Percentiles rank a stretch among this genome's conserved stretches.
Evolutionary conservation across 2,113 vertebrate genomes (phyloP).

Genomic region (Dermatemys mawii): DNA sequence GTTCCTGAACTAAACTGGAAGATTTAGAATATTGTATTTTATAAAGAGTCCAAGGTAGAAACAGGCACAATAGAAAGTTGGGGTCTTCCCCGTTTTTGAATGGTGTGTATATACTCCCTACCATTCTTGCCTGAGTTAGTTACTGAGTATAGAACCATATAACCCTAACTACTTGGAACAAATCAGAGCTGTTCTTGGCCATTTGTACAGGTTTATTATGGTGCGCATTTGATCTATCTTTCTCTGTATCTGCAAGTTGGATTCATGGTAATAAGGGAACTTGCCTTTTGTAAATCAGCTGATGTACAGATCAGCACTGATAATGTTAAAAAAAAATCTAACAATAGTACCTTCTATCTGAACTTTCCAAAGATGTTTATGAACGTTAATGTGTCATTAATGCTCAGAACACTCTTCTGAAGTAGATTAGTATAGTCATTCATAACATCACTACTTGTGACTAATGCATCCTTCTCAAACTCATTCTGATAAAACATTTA

Average conservation of each 20-base stretch:
- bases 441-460: not conserved
- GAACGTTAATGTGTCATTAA: not conserved
- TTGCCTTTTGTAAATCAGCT: not conserved
- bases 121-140: not conserved
- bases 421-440: fast-evolving
- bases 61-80: fast-evolving
- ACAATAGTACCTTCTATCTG: too few species aligned
- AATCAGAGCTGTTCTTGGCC: not conserved
- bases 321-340: too few species aligned
- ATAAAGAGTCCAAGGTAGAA: not conserved
- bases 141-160: not conserved
- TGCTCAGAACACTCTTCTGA: not conserved
- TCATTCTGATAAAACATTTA: not conserved
- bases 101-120: not conserved
- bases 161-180: not conserved
- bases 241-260: not conserved
- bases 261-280: not conserved
- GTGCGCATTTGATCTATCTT: not conserved
- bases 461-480: not conserved
- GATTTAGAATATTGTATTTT: not conserved
- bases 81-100: not conserved
- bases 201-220: not conserved
- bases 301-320: not conserved
- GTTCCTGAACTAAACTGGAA: not conserved
- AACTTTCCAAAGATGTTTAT: not conserved